Evolutionary conservation across 2,888 invertebrate genomes (phyloP).

Genomic region (Caenorhabditis drosophilae): DNA sequence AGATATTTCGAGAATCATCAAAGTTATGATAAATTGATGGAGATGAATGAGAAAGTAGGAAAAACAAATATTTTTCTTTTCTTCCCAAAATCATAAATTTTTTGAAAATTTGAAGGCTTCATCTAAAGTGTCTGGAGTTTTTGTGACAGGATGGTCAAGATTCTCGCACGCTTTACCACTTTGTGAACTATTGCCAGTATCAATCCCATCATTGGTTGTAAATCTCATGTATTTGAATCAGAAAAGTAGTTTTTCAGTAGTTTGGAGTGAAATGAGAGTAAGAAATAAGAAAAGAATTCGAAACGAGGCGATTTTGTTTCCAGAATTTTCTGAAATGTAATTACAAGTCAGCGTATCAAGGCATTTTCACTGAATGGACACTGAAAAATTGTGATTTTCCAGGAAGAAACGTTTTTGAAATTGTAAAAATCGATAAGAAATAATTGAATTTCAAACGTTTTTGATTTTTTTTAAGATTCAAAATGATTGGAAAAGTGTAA

Average conservation of each 20-base stretch:
- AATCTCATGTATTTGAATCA: slow-evolving; percentile 53
- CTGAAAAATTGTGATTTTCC: slow-evolving; percentile 29
- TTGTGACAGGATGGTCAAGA: slow-evolving; percentile 69
- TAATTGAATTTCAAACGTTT: not conserved
- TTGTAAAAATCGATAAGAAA: too few species aligned
- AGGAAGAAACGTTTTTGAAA: slow-evolving; percentile 24
- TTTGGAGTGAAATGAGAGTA: slow-evolving; percentile 25
- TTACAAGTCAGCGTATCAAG: not conserved
- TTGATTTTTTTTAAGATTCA: slow-evolving; percentile 14
- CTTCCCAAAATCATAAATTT: not conserved
- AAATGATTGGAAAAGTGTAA: slow-evolving; percentile 20
- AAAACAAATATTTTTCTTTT: not conserved
- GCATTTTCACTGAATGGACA: slow-evolving; percentile 6
- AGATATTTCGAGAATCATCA: slow-evolving; percentile 79
- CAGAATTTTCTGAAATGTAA: slow-evolving; percentile 5
- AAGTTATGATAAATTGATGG: slow-evolving; percentile 75
- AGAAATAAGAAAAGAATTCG: not conserved
- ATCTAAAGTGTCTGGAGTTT: slow-evolving; percentile 54
- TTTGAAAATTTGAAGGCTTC: not conserved
- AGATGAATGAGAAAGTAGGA: slow-evolving; percentile 10
- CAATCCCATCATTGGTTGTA: slow-evolving; percentile 63
- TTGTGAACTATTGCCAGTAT: slow-evolving; percentile 72
- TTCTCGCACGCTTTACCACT: slow-evolving; percentile 72
- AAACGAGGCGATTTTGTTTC: too few species aligned
- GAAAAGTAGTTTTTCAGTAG: not conserved